Evolutionary conservation across 2,888 invertebrate genomes (phyloP), one percentile per base, ranked within the genome.

Genomic region (Thyatira batis): DNA sequence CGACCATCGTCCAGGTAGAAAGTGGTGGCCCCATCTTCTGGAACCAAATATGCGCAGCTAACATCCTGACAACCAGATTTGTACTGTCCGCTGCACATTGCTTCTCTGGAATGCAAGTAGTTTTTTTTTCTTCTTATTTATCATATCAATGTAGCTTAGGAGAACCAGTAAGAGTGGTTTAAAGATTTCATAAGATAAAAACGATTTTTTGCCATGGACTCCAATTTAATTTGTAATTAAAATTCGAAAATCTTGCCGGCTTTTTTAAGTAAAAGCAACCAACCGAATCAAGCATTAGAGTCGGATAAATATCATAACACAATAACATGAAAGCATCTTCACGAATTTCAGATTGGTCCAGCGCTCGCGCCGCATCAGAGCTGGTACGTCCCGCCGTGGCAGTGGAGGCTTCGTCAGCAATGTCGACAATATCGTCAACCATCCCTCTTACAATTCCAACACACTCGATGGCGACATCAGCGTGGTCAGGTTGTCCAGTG

Each of bases 1-100:
- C 73, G 51, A 80, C 81, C 54, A 71, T 74, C 52, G 80, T 87
- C 3, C 79, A 79, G 50, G 65, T 80, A 5, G 79, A 82, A 11
- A 63, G 28, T 51, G 50, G 49, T 1, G 50, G 52, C 3, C 1
- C 44, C 3, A 60, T 60, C 39, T 6, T 52, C n/a, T 80, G 80
- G 80, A 1, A 51, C 13, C 80, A 78, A 52, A 55, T 53, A 8
- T 80, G 80, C 50, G 80, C 67, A n/a, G 78, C 60, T 9, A 73
- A 30, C 57, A 71, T 78, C 50, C 1, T 80, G 11, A 77, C 54
- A 2, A 0, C 23, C 1, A 17, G 13, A 0, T 50, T 44, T 11
- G 9, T 71, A 0, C 0, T 80, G 25, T 63, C 73, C 9, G 76
- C 73, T 44, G 79, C 80, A 3, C 76, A 78, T 27, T 79, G 80